Evolutionary conservation across 2,888 invertebrate genomes (phyloP).

Genomic region (Brenthis ino): DNA sequence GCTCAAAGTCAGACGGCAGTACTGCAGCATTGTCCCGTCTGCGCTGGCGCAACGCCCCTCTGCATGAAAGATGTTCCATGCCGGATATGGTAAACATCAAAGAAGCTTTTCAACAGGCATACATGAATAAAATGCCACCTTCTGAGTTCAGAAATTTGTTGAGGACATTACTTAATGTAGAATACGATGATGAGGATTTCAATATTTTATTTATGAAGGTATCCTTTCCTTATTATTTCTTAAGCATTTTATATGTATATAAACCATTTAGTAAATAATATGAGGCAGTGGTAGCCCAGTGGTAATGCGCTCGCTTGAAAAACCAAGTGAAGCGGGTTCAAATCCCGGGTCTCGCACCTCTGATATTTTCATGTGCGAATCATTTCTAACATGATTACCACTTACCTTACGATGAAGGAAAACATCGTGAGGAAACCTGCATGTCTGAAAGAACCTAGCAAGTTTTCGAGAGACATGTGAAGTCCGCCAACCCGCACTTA

Average conservation of each 20-base stretch:
- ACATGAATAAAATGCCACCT: constrained; percentile 65
- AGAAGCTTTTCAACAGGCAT: constrained; percentile 69
- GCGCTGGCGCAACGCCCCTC: constrained; percentile 55
- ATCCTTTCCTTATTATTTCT: constrained; percentile 15
- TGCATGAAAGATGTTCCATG: constrained; percentile 46
- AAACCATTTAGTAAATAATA: too few species aligned
- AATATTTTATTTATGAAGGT: constrained; percentile 85
- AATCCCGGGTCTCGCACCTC: too few species aligned
- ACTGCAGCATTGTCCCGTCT: constrained; percentile 47
- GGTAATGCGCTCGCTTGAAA: too few species aligned
- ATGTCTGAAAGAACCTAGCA: too few species aligned
- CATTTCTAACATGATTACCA: too few species aligned
- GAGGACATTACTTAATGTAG: constrained; percentile 67
- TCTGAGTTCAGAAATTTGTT: constrained; percentile 69
- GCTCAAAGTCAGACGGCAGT: constrained; percentile 65
- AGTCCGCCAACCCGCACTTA: too few species aligned
- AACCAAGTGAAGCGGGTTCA: too few species aligned
- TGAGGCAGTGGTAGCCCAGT: too few species aligned
- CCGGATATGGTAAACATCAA: constrained; percentile 70
- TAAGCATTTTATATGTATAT: neutral
- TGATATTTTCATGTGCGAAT: too few species aligned
- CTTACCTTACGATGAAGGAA: too few species aligned
- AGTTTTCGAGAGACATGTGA: too few species aligned
- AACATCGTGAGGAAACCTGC: too few species aligned
- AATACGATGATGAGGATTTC: constrained; percentile 82